Conservation (phyloP, 2,797 vertebrate genomes). For the Ctenochaetus hawaiiensis region DNA sequence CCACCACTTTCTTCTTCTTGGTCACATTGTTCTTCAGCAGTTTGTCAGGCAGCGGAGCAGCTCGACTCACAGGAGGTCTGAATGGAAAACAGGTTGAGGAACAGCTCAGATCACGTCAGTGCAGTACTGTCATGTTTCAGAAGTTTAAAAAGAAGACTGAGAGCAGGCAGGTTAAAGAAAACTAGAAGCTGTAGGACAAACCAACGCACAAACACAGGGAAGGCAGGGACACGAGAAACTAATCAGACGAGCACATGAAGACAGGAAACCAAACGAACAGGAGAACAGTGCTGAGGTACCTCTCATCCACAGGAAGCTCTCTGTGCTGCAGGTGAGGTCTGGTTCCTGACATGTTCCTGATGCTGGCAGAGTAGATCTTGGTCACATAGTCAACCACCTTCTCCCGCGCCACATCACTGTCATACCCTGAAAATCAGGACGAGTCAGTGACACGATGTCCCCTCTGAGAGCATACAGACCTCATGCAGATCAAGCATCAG, state of each 20-base stretch:
- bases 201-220: too few species aligned
- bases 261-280: too few species aligned
- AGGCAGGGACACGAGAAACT: too few species aligned
- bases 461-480: neutral
- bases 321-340: constrained; percentile 95
- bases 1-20: constrained; percentile 94
- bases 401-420: constrained; percentile 96
- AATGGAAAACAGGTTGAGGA: constrained; percentile 21
- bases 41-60: constrained; percentile 94
- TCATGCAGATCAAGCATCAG: neutral
- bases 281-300: constrained; percentile 78
- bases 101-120: neutral
- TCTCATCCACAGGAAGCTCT: constrained; percentile 91
- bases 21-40: constrained; percentile 93
- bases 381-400: constrained; percentile 93
- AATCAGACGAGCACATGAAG: too few species aligned
- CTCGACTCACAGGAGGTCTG: constrained; percentile 95
- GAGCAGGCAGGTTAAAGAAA: too few species aligned
- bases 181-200: too few species aligned
- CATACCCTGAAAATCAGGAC: constrained; percentile 88
- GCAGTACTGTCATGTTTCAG: neutral
- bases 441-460: neutral
- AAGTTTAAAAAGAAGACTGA: too few species aligned
- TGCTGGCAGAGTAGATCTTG: constrained; percentile 94
- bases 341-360: constrained; percentile 94